A percentile compares a stretch with the other conserved stretches of the same genome.
Conservation (phyloP, 2,797 vertebrate genomes). For the Podarcis siculus region DNA sequence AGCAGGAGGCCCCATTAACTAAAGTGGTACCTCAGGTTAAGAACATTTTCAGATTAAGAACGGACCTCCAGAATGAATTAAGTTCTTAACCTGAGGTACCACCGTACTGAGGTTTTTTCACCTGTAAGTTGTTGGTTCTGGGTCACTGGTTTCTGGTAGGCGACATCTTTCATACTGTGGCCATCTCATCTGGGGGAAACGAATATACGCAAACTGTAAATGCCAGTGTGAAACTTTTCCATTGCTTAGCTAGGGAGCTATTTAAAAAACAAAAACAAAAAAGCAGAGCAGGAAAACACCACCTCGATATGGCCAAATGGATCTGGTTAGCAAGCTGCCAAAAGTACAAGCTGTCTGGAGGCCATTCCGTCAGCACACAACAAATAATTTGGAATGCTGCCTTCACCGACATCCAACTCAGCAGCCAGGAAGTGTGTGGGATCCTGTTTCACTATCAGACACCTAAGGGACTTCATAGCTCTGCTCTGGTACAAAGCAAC, state of each 20-base stretch:
- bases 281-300: background rate
- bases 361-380: background rate
- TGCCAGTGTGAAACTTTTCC: background rate
- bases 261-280: background rate
- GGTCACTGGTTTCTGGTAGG: background rate
- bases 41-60: no score
- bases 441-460: slow-evolving; percentile 26
- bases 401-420: background rate
- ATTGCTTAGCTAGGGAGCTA: background rate
- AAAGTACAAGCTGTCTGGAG: slow-evolving; percentile 24
- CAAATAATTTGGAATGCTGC: background rate
- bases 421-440: slow-evolving; percentile 4
- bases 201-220: background rate
- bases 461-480: background rate
- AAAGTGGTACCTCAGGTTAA: no score
- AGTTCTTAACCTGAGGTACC: no score
- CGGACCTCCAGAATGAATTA: no score
- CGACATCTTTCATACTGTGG: background rate
- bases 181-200: background rate
- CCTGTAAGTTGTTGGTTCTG: background rate
- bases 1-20: no score
- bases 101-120: background rate
- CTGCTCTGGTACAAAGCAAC: background rate
- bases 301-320: background rate
- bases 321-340: background rate